Percentiles rank a stretch among this genome's conserved stretches.
Conservation (phyloP, 2,113 vertebrate species). For the Chaetorhynchus papuensis region DNA sequence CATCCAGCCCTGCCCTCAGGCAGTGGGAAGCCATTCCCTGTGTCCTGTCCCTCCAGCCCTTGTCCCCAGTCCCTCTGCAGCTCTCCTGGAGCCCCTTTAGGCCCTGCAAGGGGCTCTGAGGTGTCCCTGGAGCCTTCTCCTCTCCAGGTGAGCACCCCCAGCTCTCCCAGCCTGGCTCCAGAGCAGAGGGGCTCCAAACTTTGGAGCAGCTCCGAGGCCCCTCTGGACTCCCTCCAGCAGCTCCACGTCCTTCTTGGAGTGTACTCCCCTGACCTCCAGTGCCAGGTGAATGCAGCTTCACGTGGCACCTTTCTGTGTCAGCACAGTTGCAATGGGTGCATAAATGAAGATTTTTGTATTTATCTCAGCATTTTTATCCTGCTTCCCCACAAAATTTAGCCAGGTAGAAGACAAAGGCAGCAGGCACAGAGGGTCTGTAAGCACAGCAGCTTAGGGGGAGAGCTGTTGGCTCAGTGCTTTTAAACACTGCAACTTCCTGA, state of each 20-base stretch:
- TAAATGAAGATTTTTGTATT: not conserved
- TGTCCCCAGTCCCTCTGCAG: not conserved
- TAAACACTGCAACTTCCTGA: not conserved
- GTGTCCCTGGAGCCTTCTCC: not conserved
- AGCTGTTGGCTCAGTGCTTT: not conserved
- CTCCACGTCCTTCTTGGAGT: not conserved
- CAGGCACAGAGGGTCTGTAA: rapidly evolving
- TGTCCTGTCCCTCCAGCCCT: not conserved
- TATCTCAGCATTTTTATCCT: not conserved
- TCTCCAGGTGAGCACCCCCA: not conserved
- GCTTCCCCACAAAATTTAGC: not conserved
- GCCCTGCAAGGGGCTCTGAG: not conserved
- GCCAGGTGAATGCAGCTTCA: not conserved
- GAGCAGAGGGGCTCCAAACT: not conserved
- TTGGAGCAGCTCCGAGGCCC: rapidly evolving
- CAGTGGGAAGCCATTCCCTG: not conserved
- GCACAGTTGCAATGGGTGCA: not conserved
- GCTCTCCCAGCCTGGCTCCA: not conserved
- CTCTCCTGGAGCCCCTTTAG: not conserved
- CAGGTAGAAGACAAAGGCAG: not conserved
- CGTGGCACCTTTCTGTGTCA: not conserved
- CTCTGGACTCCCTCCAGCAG: not conserved
- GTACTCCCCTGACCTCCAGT: not conserved
- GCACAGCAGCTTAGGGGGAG: not conserved
- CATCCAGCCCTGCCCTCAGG: not conserved